phyloP scores from a whole-genome alignment of 1,140 invertebrate species.

The Globodera ellingtonae region DNA sequence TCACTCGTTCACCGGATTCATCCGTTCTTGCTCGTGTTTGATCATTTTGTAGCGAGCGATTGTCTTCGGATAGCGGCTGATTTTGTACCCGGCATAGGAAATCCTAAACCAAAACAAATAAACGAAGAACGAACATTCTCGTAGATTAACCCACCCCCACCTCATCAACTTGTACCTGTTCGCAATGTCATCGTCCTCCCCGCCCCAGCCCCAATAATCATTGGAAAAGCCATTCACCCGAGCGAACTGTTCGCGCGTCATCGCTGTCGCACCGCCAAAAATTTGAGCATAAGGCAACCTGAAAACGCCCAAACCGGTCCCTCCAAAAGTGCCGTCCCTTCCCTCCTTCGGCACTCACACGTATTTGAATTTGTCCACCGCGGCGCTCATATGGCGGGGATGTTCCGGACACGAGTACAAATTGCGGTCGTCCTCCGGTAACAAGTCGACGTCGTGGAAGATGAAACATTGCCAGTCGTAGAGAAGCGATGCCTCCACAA shows the following conservation, averaged over 20 bases:
- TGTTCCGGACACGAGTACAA: conserved; percentile 86
- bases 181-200: conserved; percentile 62
- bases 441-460: conserved; percentile 90
- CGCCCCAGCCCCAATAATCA: conserved; percentile 78
- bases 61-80: conserved; percentile 61
- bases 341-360: conserved; percentile 68
- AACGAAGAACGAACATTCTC: neutral
- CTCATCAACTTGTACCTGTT: conserved; percentile 29
- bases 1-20: conserved; percentile 63
- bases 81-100: conserved; percentile 50
- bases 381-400: conserved; percentile 82
- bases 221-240: conserved; percentile 89
- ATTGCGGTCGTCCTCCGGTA: conserved; percentile 85
- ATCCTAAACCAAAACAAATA: conserved; percentile 44
- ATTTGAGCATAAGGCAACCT: conserved; percentile 56
- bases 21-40: conserved; percentile 62
- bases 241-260: conserved; percentile 73
- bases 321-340: neutral
- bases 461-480: conserved; percentile 78
- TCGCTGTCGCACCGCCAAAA: conserved; percentile 73
- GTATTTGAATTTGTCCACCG: conserved; percentile 85
- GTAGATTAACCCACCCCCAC: neutral
- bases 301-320: neutral
- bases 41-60: conserved; percentile 67
- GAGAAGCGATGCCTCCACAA: conserved; percentile 65